Conservation (phyloP, 2,113 vertebrate species). For the Spilogale gracilis region DNA sequence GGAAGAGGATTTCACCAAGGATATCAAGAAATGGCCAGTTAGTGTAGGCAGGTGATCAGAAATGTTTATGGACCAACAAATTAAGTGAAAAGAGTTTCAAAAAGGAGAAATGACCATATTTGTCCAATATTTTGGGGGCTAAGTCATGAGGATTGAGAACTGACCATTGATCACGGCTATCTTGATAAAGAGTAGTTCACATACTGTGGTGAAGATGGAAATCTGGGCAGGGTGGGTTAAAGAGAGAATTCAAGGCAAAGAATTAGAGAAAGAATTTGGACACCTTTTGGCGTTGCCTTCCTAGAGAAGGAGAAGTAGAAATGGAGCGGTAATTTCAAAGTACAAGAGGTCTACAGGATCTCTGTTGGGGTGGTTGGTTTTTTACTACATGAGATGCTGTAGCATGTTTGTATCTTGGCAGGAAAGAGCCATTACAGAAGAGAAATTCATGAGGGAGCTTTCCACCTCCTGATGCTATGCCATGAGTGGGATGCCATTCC, state of each 20-base stretch:
- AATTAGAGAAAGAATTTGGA: neutral
- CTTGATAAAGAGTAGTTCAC: neutral
- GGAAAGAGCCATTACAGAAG: neutral
- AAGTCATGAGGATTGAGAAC: neutral
- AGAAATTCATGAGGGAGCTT: neutral
- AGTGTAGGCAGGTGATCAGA: neutral
- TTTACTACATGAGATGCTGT: neutral
- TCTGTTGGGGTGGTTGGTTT: neutral
- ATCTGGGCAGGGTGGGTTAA: neutral
- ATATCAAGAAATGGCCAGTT: neutral
- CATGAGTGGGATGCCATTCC: neutral
- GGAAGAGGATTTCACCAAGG: neutral
- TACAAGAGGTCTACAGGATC: neutral
- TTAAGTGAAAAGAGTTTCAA: neutral
- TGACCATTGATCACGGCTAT: fast-evolving
- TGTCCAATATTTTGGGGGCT: neutral
- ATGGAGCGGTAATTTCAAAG: neutral
- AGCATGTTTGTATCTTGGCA: neutral
- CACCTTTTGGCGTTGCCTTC: neutral
- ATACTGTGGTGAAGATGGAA: neutral
- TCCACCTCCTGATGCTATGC: neutral
- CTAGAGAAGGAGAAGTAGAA: neutral
- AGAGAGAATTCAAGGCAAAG: neutral
- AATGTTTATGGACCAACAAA: neutral
- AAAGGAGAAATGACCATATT: neutral